Evolutionary conservation across 2,113 vertebrate genomes (phyloP), one percentile per base, ranked within the genome.

Genomic region (Galeopterus variegatus): DNA sequence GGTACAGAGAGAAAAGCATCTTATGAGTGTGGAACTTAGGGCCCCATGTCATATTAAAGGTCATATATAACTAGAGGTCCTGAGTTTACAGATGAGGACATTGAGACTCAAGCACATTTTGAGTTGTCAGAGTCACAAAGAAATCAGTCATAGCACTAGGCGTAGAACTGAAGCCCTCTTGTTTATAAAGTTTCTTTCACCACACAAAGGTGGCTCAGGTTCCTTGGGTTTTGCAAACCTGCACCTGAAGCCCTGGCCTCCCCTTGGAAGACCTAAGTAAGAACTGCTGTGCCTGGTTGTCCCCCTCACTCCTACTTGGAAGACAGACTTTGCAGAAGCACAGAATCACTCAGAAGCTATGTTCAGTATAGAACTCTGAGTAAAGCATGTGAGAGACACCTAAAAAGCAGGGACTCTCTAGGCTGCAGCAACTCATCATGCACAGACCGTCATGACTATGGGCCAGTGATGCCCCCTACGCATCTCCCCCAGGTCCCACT

Each of bases 361-460:
- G 15, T 82, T 12, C 23, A 4, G 0, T 21, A 9, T 2, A 15
- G 28, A n/a, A 82, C 21, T 28, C 48, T 75, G n/a, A 67, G 65
- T 50, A 60, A 45, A 45, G 54, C 21, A 70, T 12, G 6, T 31
- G 17, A 73, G 67, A 73, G 0, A 9, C 4, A n/a, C 4, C 64
- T 52, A 17, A 9, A 28, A 36, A 24, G 21, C 52, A n/a, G 45
- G n/a, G 5, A 4, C 41, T 41, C 4, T 41, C 41, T 41, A 3
- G 11, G 17, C 60, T 33, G 41, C 48, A 83, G 26, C 11, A 17
- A 58, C 4, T 14, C 33, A 26, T 17, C 13, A 4, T 14, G 19
- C 52, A 45, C 0, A n/a, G 60, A 64, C 15, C 7, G 11, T 1
- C 6, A 4, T 6, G 13, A n/a, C 14, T 0, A 7, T 1, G 45